Base-by-base conservation (phyloP, 2,888 invertebrate species). In the Corythucha ciliata region DNA sequence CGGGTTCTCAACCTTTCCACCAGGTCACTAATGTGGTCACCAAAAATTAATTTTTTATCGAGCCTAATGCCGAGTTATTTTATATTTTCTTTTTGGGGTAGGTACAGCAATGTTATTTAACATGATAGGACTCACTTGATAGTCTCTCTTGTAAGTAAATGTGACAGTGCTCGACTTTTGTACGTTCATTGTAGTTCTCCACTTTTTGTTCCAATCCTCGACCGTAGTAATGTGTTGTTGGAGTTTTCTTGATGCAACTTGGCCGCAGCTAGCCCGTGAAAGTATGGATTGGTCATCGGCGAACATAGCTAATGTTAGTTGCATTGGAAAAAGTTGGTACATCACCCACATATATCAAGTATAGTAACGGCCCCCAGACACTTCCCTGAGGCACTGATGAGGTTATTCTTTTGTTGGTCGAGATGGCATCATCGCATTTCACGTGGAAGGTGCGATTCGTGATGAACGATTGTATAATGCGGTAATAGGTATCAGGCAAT, bases 121-220 rank as follows among this genome's bases (percentile, higher is more conserved):
- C 8, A 36, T 14, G 36, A 36, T 36, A 14, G 36, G 36, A 14
- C 36, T 36, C 36, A 14, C 36, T 36, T 36, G 36, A 36, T 36
- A 36, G 36, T 10, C 14, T 36, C 36, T 36, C 36, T 36, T 36
- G 36, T 36, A 36, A 18, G 36, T 36, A 8, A 45, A 45, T 2
- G 22, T 26, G 3, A 34, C 34, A 3, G 32, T 24, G 10, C 26
- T 26, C n/a, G 48, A 48, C 27, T 48, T 48, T 2, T 37, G 20
- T 10, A 29, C 25, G 37, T 39, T 48, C n/a, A 37, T 36, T 36
- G 36, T 36, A 36, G 36, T 36, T 36, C 36, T 36, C 36, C 36
- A 36, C 36, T 36, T 36, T 10, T 36, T 36, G 36, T 36, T 36
- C 36, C 36, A 14, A 36, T 36, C 36, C 36, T 36, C 36, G 7